Base-by-base conservation (phyloP, 2,113 vertebrate genomes). In the Alligator sinensis region DNA sequence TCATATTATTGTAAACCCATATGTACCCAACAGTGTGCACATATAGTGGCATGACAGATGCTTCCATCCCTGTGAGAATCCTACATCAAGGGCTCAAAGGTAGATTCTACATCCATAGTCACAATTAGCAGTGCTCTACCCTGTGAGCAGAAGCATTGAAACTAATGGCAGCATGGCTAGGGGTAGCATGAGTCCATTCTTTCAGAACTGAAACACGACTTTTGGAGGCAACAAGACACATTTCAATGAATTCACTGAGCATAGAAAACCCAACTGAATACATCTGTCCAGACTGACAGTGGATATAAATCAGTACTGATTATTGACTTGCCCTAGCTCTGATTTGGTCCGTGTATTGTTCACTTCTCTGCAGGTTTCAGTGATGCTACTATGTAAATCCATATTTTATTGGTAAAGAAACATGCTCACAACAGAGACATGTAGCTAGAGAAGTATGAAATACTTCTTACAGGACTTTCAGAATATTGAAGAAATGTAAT, bases 11-110 rank as follows among this genome's bases (percentile, higher is more conserved):
- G 34, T 16, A 70, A 30, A 3, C 66, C 30, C 66, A 70, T 10
- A 47, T 16, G 21, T 11, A 21, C 19, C 17, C 18, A 19, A 70
- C 66, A 21, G 19, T 21, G n/a, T 34, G 28, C 11, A 21, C 17
- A 47, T n/a, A 76, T 12, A 82, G 27, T 77, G 80, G 63, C 6
- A 30, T 55, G 77, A 0, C 3, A 2, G 1, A 0, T 2, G 3
- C 84, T 90, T 76, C n/a, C 24, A 79, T 3, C 25, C 6, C 4
- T 4, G 13, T 64, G 22, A 58, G 28, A 47, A 64, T 64, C 77
- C 78, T 82, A 70, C 34, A 21, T 22, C 19, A 61, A 61, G 19
- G 24, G 60, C 34, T 68, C 60, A 72, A 81, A 81, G 72, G 34
- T 21, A 59, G 5, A 74, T 47, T 21, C 21, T 17, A 34, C 34